These are phyloP conservation scores for Hypanus sabinus DNA, from an alignment of 2,113 vertebrate genomes.

Conservation along the genomic window DNA sequence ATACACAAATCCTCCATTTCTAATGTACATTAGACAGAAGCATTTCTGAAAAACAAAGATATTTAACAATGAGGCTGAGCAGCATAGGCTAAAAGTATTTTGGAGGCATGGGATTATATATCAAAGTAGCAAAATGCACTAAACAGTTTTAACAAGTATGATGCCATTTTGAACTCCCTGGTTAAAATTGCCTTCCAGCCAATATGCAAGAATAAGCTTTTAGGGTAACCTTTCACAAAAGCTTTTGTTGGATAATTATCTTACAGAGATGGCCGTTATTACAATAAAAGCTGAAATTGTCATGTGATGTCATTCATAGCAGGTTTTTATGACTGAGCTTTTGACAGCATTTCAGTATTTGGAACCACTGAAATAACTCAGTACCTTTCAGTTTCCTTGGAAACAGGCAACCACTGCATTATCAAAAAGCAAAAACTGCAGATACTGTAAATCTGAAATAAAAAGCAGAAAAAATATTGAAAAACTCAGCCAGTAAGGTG, in stretches of 20 bases:
- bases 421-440: no score
- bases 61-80: background rate
- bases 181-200: slow-evolving; percentile 5
- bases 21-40: background rate
- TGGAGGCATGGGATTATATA: background rate
- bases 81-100: background rate
- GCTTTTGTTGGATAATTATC: slow-evolving; percentile 1
- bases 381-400: background rate
- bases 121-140: slow-evolving; percentile 9
- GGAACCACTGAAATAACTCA: background rate
- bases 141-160: background rate
- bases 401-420: background rate
- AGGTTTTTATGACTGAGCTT: background rate
- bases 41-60: background rate
- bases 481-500: no score
- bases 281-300: slow-evolving; percentile 9
- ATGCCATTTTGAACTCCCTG: background rate
- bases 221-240: slow-evolving; percentile 16
- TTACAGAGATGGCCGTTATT: background rate
- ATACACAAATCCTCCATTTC: background rate
- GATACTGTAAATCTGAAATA: no score
- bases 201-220: background rate
- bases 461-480: no score
- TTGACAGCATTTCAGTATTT: background rate
- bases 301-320: background rate